Evolutionary conservation across 2,888 invertebrate species (phyloP), one percentile per base, ranked within the genome.

Genomic region (Himalopsyche tibetana): DNA sequence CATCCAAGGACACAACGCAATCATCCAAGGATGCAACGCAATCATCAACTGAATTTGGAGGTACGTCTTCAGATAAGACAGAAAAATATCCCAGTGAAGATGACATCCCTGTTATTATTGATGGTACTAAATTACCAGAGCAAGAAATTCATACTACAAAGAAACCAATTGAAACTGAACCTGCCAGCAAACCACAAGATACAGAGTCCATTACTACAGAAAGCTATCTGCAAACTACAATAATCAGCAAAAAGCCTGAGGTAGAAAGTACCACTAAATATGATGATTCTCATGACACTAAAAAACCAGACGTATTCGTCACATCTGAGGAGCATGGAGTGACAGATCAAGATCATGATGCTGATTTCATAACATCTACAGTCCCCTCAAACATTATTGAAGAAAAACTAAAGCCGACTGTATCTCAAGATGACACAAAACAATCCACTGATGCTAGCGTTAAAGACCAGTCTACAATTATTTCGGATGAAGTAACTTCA

Each of bases 391-490:
- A 63, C 15, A 36, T 36, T 38, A 28, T 74, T 84, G 38, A 79
- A 56, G 81, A 81, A 9, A 63, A 56, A 19, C 36, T 82, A 82
- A 85, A 84, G n/a, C 38, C 80, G 38, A 86, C 88, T 19, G 89
- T 89, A 84, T 82, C 87, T 36, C 15, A 74, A 15, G 80, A 85
- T n/a, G 88, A 84, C 83, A 63, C 63, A n/a, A 19, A 55, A n/a
- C 51, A 84, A 28, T 45, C 84, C 74, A 82, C 55, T 74, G 79
- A 85, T n/a, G 69, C 81, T 56, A 51, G 40, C 8, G 79, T 45
- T 51, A 85, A 55, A 36, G 84, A 82, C 82, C 85, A 79, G 42
- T 81, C 45, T 84, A 63, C 82, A 69, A 74, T 81, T 83, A 82
- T 55, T 69, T 83, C 82, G 83, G 82, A 85, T 82, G 86, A 86